Evolutionary conservation across 2,797 vertebrate genomes (phyloP).

Genomic region (Psittacula echo): DNA sequence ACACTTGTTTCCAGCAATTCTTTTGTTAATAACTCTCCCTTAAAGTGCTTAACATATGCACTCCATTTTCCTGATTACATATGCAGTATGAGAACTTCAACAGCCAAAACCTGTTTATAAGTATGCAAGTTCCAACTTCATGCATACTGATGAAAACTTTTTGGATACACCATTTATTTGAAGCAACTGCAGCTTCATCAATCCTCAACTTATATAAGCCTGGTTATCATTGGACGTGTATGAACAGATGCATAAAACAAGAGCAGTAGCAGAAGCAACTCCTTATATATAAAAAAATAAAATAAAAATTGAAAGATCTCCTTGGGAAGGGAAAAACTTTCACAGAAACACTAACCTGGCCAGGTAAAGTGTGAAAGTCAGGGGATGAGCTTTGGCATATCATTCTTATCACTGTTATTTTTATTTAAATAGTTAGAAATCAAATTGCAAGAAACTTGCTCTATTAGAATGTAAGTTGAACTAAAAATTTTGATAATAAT

Average conservation of each 20-base stretch:
- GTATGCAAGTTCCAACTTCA: not conserved
- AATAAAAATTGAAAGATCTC: not conserved
- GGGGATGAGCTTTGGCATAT: not conserved
- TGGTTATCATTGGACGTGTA: not conserved
- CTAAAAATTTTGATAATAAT: not conserved
- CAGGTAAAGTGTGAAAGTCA: conserved; percentile 17
- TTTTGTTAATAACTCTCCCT: not conserved
- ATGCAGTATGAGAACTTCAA: not conserved
- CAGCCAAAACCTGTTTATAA: not conserved
- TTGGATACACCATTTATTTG: not conserved
- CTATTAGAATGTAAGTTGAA: conserved; percentile 6
- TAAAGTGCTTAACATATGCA: not conserved
- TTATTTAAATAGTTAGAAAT: conserved; percentile 15
- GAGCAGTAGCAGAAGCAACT: not conserved
- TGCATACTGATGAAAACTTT: not conserved
- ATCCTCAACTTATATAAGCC: not conserved
- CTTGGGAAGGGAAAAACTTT: not conserved
- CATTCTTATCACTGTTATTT: not conserved
- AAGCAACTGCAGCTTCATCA: not conserved
- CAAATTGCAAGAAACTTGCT: conserved; percentile 21
- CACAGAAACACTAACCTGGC: not conserved
- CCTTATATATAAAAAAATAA: not conserved
- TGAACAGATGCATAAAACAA: not conserved
- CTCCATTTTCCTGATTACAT: not conserved
- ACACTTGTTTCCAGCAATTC: not conserved